Evolutionary conservation across 1,140 invertebrate species (phyloP).

Genomic region (Zaprionus davidi): DNA sequence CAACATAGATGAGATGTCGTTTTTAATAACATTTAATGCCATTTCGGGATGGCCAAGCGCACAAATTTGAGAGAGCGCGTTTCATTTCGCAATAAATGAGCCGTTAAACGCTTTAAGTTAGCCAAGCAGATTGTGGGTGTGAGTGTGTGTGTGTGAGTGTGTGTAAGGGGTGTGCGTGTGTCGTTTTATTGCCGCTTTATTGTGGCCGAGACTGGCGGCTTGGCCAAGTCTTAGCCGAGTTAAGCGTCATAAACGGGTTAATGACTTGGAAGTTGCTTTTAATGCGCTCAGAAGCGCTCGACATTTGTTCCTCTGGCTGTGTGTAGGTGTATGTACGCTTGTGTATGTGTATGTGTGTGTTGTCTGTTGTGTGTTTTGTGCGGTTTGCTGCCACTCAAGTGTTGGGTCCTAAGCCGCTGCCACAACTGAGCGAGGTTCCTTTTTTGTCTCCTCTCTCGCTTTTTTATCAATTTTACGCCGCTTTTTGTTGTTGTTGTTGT

Average conservation of each 20-base stretch:
- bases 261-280: constrained; percentile 81
- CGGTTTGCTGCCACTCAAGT: constrained; percentile 41
- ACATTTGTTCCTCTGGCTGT: constrained; percentile 30
- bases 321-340: constrained; percentile 10
- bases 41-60: constrained; percentile 29
- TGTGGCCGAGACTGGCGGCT: constrained; percentile 62
- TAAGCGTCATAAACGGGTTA: constrained; percentile 80
- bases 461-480: constrained; percentile 44
- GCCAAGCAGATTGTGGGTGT: constrained; percentile 13
- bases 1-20: constrained; percentile 28
- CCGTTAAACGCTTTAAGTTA: constrained; percentile 78
- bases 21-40: constrained; percentile 77
- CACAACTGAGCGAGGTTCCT: constrained; percentile 35
- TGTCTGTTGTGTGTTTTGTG: constrained; percentile 7
- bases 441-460: constrained; percentile 39
- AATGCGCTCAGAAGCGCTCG: constrained; percentile 65
- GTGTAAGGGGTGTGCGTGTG: constrained; percentile 39
- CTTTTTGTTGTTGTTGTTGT: constrained; percentile 46
- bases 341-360: constrained; percentile 18
- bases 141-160: constrained; percentile 23
- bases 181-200: constrained; percentile 78
- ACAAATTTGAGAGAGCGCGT: constrained; percentile 36
- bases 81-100: constrained; percentile 72
- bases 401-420: constrained; percentile 30
- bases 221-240: constrained; percentile 63